Evolutionary conservation across 2,888 invertebrate species (phyloP).

Genomic region (Pachymerium ferrugineum): DNA sequence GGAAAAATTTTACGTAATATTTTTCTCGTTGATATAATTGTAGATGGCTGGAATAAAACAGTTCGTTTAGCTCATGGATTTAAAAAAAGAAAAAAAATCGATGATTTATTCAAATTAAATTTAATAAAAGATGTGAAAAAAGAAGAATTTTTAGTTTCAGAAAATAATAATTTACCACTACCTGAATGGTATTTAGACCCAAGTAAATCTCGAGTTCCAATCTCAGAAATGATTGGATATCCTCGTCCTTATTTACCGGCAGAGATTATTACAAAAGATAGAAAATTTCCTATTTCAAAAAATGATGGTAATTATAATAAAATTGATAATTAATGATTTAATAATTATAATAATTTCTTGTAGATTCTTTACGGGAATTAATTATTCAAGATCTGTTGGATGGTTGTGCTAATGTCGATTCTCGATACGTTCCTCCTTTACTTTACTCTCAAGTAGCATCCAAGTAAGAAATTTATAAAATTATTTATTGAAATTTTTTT

Average conservation of each 20-base stretch:
- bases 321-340: not conserved
- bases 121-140: too few relatives aligned
- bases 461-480: too few relatives aligned
- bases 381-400: conserved; percentile 36
- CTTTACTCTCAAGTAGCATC: conserved; percentile 36
- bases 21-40: not conserved
- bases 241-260: conserved; percentile 34
- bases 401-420: conserved; percentile 34
- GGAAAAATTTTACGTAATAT: not conserved
- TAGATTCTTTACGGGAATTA: not conserved
- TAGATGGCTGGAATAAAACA: not conserved
- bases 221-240: conserved; percentile 35
- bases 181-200: conserved; percentile 36
- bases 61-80: not conserved
- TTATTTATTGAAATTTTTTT: too few relatives aligned
- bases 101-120: too few relatives aligned
- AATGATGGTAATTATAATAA: too few relatives aligned
- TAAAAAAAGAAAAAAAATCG: too few relatives aligned
- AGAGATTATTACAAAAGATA: not conserved
- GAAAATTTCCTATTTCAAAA: too few relatives aligned
- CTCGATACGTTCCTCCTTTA: conserved; percentile 35
- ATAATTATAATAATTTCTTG: not conserved
- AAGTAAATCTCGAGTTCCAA: conserved; percentile 33
- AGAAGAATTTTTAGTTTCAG: not conserved
- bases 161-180: conserved; percentile 4